These are phyloP conservation scores for Brachionus plicatilis DNA, from an alignment of 1,140 invertebrate species.

Conservation along the genomic window DNA sequence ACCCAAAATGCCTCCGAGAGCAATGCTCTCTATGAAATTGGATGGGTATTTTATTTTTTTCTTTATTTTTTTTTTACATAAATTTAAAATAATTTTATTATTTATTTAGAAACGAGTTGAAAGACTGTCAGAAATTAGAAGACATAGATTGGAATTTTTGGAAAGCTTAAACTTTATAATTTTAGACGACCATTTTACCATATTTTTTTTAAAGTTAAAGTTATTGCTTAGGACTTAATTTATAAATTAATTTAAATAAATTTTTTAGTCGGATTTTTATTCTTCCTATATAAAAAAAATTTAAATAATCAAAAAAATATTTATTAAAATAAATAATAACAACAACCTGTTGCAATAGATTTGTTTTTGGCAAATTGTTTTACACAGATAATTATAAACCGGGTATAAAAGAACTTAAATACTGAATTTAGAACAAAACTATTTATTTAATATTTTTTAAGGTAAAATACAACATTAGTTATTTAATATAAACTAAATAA, in stretches of 20 bases:
- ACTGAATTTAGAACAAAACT: too few relatives aligned
- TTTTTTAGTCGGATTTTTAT: neutral
- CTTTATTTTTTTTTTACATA: neutral
- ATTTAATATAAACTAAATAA: too few relatives aligned
- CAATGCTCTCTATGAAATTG: neutral
- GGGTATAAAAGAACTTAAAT: too few relatives aligned
- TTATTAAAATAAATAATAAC: too few relatives aligned
- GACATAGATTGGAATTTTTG: constrained; percentile 22
- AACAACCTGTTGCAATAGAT: too few relatives aligned
- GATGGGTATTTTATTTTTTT: neutral
- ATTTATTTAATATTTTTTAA: too few relatives aligned
- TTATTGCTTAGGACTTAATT: neutral
- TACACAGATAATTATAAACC: too few relatives aligned
- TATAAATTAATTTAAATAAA: neutral
- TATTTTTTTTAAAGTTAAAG: neutral
- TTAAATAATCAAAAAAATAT: too few relatives aligned
- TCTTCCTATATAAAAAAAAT: too few relatives aligned
- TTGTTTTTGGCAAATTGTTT: too few relatives aligned
- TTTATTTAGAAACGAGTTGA: constrained; percentile 6
- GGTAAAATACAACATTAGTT: too few relatives aligned
- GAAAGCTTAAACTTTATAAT: neutral
- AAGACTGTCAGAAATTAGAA: neutral
- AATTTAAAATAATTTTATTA: neutral
- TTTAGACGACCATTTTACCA: neutral
- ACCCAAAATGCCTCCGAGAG: neutral